Base-by-base conservation (phyloP, 2,888 invertebrate species). In the Parochlus steinenii region DNA sequence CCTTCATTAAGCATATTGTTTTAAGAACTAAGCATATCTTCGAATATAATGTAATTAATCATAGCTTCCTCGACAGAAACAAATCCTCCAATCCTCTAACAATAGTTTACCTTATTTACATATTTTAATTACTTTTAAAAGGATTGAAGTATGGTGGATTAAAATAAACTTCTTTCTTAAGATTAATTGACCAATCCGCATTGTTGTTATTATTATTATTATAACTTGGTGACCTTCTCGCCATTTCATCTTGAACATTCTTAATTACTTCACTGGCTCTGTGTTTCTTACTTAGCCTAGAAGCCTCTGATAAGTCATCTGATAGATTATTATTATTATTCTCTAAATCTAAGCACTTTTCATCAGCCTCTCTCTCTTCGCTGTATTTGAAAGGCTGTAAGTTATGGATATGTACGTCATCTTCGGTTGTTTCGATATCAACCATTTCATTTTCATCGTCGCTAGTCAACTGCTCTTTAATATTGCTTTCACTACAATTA, bases 341-440 rank as follows among this genome's bases (percentile, higher is more conserved):
- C 3, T 34, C 34, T 15, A 23, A 7, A n/a, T 23, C 10, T 22
- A 22, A 15, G 11, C 27, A 12, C 11, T 22, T 28, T 3, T 28
- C 28, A n/a, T 34, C 34, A 6, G 33, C 36, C 20, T 36, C 30
- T 8, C 23, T 36, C 3, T 30, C 36, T 12, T 30, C 30, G 5
- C 29, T 29, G 3, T 20, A 14, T 12, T 22, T 29, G 12, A 12
- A 34, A 8, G 34, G 28, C n/a, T 55, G 34, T 3, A 34, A 15
- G 15, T 36, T 36, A n/a, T 24, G 8, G 19, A 30, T 24, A n/a
- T 30, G 28, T 24, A 30, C 49, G 40, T 78, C 79, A 44, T 82
- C 83, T 48, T 81, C 82, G 1, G 82, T 83, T 7, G 83, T 83
- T 53, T 86, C 86, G 43, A 86, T 83, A 49, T 86, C 86, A 8